Evolutionary conservation across 2,888 invertebrate genomes (phyloP).

Genomic region (Gymnoscelis rufifasciata): DNA sequence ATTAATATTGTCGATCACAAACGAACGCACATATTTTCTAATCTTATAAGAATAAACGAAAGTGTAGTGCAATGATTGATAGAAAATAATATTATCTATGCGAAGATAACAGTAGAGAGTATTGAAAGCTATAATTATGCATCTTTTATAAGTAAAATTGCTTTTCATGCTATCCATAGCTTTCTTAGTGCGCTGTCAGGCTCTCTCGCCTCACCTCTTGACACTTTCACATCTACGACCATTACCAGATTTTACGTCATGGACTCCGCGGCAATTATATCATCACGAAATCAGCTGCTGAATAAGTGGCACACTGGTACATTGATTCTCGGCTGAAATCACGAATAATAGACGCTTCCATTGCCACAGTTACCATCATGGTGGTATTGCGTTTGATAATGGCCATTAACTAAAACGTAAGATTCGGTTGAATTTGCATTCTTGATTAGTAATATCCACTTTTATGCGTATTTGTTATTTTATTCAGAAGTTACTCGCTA

Average conservation of each 20-base stretch:
- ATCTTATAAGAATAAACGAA: no score
- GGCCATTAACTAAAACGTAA: constrained; percentile 27
- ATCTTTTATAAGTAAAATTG: no score
- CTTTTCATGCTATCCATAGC: not conserved
- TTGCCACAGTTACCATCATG: not conserved
- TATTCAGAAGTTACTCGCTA: no score
- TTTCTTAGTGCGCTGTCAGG: no score
- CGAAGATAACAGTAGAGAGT: no score
- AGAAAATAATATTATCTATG: no score
- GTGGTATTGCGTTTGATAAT: constrained; percentile 33
- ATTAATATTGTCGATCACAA: no score
- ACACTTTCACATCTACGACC: constrained; percentile 62
- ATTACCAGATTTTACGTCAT: constrained; percentile 65
- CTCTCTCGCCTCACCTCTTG: constrained; percentile 40
- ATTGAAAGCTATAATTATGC: no score
- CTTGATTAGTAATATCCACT: constrained; percentile 16
- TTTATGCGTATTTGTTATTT: constrained; percentile 14
- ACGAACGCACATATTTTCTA: no score
- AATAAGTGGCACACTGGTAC: constrained; percentile 50
- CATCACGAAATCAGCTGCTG: constrained; percentile 63
- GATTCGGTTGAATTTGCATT: constrained; percentile 29
- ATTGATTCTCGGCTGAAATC: constrained; percentile 37
- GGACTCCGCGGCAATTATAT: constrained; percentile 53
- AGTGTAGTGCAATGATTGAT: no score
- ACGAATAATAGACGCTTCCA: constrained; percentile 32